Evolutionary conservation across 2,797 vertebrate genomes (phyloP).

Genomic region (Spheniscus humboldti): DNA sequence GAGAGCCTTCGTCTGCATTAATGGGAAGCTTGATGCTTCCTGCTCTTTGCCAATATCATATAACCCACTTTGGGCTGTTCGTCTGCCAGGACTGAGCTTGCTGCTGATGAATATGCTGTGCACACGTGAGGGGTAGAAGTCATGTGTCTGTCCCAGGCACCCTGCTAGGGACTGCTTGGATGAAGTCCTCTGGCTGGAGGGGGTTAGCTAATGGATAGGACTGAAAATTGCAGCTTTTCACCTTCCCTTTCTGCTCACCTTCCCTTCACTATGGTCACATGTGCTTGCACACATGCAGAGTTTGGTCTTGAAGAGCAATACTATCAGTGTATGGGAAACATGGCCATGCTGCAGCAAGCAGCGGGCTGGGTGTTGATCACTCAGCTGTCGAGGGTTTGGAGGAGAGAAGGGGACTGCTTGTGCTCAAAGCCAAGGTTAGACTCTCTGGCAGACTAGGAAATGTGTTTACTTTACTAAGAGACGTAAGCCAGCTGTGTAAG

Average conservation of each 20-base stretch:
- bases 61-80: neutral
- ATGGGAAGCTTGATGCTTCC: neutral
- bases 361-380: neutral
- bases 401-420: neutral
- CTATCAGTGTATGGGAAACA: neutral
- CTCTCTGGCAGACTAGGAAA: neutral
- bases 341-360: neutral
- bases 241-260: neutral
- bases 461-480: neutral
- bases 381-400: fast-evolving
- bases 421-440: neutral
- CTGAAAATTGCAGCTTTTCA: neutral
- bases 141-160: neutral
- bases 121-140: fast-evolving
- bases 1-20: neutral
- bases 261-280: fast-evolving
- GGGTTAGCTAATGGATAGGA: neutral
- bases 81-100: neutral
- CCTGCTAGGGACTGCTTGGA: neutral
- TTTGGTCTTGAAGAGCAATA: neutral
- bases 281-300: neutral
- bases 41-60: neutral
- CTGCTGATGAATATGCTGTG: neutral
- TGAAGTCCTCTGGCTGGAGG: neutral
- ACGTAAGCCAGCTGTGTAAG: neutral